These are phyloP conservation scores for Thecophora atra DNA, from an alignment of 2,888 invertebrate genomes.

Conservation along the genomic window DNA sequence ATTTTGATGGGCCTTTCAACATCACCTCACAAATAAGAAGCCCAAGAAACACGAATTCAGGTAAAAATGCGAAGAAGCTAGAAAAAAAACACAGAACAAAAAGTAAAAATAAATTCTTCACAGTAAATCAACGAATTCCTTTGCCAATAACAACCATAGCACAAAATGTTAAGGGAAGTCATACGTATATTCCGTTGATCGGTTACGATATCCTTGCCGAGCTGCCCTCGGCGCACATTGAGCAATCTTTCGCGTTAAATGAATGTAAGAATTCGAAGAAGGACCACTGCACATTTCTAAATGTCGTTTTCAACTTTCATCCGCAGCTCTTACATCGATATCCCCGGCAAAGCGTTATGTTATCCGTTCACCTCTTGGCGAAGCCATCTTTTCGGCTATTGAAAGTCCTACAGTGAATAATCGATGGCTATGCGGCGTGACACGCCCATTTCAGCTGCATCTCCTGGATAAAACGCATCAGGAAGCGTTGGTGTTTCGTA, in stretches of 20 bases:
- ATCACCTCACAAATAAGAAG: conserved; percentile 59
- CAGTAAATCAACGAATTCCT: conserved; percentile 50
- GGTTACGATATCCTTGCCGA: conserved; percentile 79
- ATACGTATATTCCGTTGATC: conserved; percentile 68
- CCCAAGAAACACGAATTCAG: background rate
- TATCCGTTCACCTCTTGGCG: conserved; percentile 76
- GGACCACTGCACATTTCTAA: no score
- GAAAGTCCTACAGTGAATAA: conserved; percentile 73
- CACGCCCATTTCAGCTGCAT: conserved; percentile 79
- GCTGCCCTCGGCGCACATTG: conserved; percentile 75
- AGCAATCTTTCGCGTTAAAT: conserved; percentile 82
- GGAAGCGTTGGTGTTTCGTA: conserved; percentile 79
- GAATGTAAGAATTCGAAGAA: no score
- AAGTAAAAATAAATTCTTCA: conserved; percentile 9
- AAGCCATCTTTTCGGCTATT: conserved; percentile 78
- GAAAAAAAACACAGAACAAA: background rate
- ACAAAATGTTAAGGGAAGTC: conserved; percentile 48
- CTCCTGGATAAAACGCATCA: conserved; percentile 84
- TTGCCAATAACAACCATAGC: conserved; percentile 60
- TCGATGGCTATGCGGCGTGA: conserved; percentile 75
- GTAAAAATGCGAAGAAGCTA: background rate
- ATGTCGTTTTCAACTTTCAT: background rate
- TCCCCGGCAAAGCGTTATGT: conserved; percentile 79
- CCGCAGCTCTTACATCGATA: conserved; percentile 63
- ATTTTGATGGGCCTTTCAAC: conserved; percentile 56